These are phyloP conservation scores for Odontocerum albicorne DNA, from an alignment of 2,888 invertebrate species.

Conservation along the genomic window DNA sequence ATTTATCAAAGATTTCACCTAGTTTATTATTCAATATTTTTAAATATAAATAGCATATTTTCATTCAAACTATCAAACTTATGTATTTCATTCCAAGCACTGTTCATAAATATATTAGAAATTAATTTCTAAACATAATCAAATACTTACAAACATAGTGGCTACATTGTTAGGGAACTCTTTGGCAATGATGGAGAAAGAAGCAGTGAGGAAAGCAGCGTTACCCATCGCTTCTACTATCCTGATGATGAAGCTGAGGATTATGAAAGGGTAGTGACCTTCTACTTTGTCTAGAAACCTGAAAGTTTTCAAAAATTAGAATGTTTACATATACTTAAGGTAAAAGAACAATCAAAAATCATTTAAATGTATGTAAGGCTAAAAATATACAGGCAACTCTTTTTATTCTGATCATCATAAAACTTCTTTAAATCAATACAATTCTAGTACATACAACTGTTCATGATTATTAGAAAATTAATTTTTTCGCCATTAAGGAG, in stretches of 20 bases:
- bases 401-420: background rate
- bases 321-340: no score
- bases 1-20: no score
- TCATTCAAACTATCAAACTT: background rate
- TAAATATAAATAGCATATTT: no score
- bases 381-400: no score
- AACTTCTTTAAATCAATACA: background rate
- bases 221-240: constrained; percentile 85
- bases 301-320: no score
- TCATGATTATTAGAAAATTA: no score
- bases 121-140: background rate
- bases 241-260: constrained; percentile 75
- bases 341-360: no score
- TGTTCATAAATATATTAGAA: background rate
- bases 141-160: constrained; percentile 75
- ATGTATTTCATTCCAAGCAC: background rate
- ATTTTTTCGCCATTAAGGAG: no score
- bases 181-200: constrained; percentile 84
- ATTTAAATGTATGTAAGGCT: no score
- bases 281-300: constrained; percentile 71
- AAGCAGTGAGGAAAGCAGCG: constrained; percentile 83
- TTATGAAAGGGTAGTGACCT: constrained; percentile 72
- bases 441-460: background rate
- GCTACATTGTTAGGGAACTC: constrained; percentile 86
- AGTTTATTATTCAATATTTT: no score